phyloP scores from a whole-genome alignment of 2,888 invertebrate species.

The Hanleya hanleyi region DNA sequence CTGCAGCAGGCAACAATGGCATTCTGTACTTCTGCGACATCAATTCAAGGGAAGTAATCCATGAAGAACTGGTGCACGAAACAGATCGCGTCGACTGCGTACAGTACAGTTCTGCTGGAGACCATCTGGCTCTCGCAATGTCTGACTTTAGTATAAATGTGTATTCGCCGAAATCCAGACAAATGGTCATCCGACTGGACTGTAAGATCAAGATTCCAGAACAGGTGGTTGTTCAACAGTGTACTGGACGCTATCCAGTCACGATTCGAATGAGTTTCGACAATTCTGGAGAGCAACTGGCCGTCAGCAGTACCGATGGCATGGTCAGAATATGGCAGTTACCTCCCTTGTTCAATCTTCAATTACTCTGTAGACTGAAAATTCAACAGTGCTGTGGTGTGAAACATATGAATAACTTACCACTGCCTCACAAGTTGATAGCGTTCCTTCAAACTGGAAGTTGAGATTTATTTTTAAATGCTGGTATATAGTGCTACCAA shows the following conservation, averaged over 20 bases:
- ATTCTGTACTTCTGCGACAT: slow-evolving; percentile 44
- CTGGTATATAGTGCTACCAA: no score
- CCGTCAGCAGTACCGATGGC: slow-evolving; percentile 54
- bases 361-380: slow-evolving; percentile 49
- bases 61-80: slow-evolving; percentile 17
- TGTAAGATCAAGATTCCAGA: slow-evolving; percentile 38
- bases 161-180: slow-evolving; percentile 33
- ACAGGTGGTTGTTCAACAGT: slow-evolving; percentile 17
- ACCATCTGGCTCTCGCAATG: slow-evolving; percentile 42
- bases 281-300: slow-evolving; percentile 51
- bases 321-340: slow-evolving; percentile 54
- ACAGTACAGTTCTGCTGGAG: slow-evolving; percentile 45
- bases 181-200: slow-evolving; percentile 39
- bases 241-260: slow-evolving; percentile 35
- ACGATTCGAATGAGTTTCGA: slow-evolving; percentile 51
- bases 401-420: slow-evolving; percentile 41
- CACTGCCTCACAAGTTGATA: slow-evolving; percentile 38
- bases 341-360: slow-evolving; percentile 41
- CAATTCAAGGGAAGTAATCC: slow-evolving; percentile 27
- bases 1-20: slow-evolving; percentile 47
- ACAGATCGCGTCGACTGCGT: slow-evolving; percentile 45
- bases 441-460: not conserved
- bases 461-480: no score
- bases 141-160: slow-evolving; percentile 45
- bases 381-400: slow-evolving; percentile 43